Evolutionary conservation across 92 coral and sea anemone species (phyloP).

Genomic region (Actinernus sp.): DNA sequence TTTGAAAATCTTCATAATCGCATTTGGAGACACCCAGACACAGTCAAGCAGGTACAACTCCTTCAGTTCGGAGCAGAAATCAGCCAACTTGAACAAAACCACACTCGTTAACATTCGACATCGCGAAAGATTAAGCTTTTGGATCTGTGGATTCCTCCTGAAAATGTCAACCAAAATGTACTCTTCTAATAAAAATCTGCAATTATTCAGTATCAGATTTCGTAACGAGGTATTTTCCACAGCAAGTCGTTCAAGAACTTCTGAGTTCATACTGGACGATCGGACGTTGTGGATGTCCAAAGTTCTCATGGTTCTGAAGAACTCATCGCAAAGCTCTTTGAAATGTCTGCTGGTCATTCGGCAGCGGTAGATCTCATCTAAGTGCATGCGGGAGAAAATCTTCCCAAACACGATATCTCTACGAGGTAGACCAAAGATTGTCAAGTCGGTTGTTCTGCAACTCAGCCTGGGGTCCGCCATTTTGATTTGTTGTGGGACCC

Average conservation of each 20-base stretch:
- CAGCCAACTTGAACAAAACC: slow-evolving; percentile 13
- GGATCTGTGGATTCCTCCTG: slow-evolving; percentile 11
- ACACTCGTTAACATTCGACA: slow-evolving; percentile 40
- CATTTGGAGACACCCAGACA: background rate
- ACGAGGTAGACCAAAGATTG: slow-evolving; percentile 29
- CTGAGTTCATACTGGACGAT: background rate
- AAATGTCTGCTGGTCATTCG: slow-evolving; percentile 20
- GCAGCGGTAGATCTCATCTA: slow-evolving; percentile 35
- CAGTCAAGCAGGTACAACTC: slow-evolving; percentile 1
- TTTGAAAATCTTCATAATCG: background rate
- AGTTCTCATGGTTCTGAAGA: background rate
- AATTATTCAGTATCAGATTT: slow-evolving; percentile 11
- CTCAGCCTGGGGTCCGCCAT: too few species aligned
- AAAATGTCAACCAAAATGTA: slow-evolving; percentile 16
- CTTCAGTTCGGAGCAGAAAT: slow-evolving; percentile 11
- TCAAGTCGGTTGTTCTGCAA: too few species aligned
- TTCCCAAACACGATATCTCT: slow-evolving; percentile 21
- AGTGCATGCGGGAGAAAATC: slow-evolving; percentile 10
- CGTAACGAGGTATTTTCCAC: slow-evolving; percentile 4
- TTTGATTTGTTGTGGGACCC: too few species aligned
- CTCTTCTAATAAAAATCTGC: slow-evolving; percentile 20
- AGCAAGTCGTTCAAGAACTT: slow-evolving; percentile 17
- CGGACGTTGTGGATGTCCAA: background rate
- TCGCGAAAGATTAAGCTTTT: slow-evolving; percentile 20
- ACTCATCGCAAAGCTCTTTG: slow-evolving; percentile 5